Evolutionary conservation across 2,888 invertebrate species (phyloP), one percentile per base, ranked within the genome.

Genomic region (Aphrophora alni): DNA sequence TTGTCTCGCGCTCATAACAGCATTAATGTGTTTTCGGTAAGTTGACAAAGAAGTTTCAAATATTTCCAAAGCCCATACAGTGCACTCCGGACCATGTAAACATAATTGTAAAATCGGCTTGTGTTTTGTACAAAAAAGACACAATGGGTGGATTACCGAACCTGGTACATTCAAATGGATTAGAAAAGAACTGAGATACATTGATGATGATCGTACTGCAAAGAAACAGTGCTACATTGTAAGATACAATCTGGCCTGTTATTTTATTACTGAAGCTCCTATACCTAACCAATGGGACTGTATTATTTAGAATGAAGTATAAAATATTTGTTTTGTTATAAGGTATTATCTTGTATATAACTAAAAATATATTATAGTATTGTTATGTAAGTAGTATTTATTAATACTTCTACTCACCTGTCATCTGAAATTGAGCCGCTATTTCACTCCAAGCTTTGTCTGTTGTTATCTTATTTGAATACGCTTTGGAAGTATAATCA

Each of bases 21-120:
- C 27, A 27, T 70, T 26, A 70, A 27, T 70, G 70, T 70, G 70
- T n/a, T 25, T 70, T 70, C 17, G 70, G 70, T 70, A 70, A 10
- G 70, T 26, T 70, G 70, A 8, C 26, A 25, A 21, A 8, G 21
- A 70, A 70, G 70, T 70, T 70, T 70, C 25, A 27, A 70, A 27
- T 70, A 12, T 70, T 70, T 25, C 10, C 25, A 70, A 70, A 70
- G 27, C 70, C 70, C 17, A 44, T 69, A 69, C 69, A 21, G 26
- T 69, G 69, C 69, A 14, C 24, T 69, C 69, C 7, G 21, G 17
- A 69, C 25, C 7, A 26, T 69, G 7, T 69, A 69, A 69, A 69
- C 69, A 69, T 21, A 69, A 69, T 69, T 69, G 69, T 69, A 12
- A 69, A 69, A 69, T 69, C 69, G 24, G 24, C 5, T 68, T 69